Evolutionary conservation across 1,140 invertebrate genomes (phyloP).

Genomic region (Magallana gigas): DNA sequence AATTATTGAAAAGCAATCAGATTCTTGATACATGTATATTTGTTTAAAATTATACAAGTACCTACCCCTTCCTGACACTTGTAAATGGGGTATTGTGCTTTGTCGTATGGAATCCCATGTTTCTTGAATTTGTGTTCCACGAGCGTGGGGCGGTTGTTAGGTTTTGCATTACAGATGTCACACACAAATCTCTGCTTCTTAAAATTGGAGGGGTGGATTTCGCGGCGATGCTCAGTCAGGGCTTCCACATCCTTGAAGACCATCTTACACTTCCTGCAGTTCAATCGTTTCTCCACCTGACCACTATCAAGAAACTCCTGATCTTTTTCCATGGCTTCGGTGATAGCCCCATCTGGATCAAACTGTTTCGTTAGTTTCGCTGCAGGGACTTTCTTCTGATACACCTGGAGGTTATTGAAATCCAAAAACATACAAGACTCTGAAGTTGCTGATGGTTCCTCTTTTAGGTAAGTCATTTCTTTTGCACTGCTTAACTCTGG

Average conservation of each 20-base stretch:
- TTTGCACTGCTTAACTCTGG: neutral
- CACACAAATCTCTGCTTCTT: slow-evolving; percentile 26
- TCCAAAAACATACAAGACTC: neutral
- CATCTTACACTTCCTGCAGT: slow-evolving; percentile 39
- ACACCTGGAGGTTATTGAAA: slow-evolving; percentile 2
- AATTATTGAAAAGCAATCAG: no score
- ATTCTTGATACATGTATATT: neutral
- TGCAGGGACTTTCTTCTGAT: neutral
- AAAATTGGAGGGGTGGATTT: slow-evolving; percentile 29
- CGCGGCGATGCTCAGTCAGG: slow-evolving; percentile 43
- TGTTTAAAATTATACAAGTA: neutral
- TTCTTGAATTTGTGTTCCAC: slow-evolving; percentile 54
- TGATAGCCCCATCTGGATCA: slow-evolving; percentile 1
- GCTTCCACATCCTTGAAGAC: slow-evolving; percentile 31
- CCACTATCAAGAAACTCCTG: neutral
- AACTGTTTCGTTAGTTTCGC: slow-evolving; percentile 14
- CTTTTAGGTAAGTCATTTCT: neutral
- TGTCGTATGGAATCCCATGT: slow-evolving; percentile 50
- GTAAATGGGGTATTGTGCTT: slow-evolving; percentile 40
- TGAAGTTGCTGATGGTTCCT: neutral
- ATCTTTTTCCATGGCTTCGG: neutral
- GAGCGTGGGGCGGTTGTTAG: slow-evolving; percentile 18
- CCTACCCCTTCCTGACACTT: slow-evolving; percentile 40
- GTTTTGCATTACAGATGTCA: slow-evolving; percentile 29
- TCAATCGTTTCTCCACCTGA: neutral